Evolutionary conservation across 1,140 invertebrate species (phyloP), one percentile per base, ranked within the genome.

Genomic region (Sycobia sp.): DNA sequence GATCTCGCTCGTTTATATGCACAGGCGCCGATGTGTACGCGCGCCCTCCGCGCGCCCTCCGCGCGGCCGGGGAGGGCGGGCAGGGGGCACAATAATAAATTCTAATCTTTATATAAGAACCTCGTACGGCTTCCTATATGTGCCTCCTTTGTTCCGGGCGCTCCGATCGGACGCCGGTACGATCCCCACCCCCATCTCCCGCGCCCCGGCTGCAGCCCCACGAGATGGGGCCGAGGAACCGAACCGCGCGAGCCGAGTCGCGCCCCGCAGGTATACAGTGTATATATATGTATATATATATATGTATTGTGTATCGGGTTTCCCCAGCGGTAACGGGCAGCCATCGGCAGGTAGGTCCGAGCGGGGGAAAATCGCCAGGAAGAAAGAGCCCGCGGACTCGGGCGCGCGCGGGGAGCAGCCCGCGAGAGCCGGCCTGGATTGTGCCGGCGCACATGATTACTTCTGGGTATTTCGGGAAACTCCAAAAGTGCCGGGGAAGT

Each of bases 381-480:
- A n/a, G n/a, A n/a, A n/a, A n/a, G n/a, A n/a, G n/a, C n/a, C n/a
- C n/a, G n/a, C n/a, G n/a, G n/a, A n/a, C n/a, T n/a, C n/a, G n/a
- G 47, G 36, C 22, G 20, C 50, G 16, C 20, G 39, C 16, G 23
- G 27, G 27, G 59, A 59, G 51, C 36, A n/a, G 32, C 29, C 27
- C 9, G 29, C 46, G 56, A 23, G 39, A 44, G 63, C 32, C 54
- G 43, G 4, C n/a, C n/a, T 43, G 38, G 58, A 38, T 36, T 50
- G 20, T n/a, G 16, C 44, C 13, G 38, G 56, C 3, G 32, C 11
- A 36, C 49, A 44, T 61, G 63, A 75, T 71, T 73, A 73, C 66
- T 71, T 67, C 56, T 57, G 53, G 60, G n/a, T n/a, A n/a, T n/a
- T n/a, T n/a, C n/a, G n/a, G 62, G 63, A 66, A 73, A 70, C 72